A percentile compares a stretch with the other conserved stretches of the same genome.
Conservation (phyloP, 2,888 invertebrate genomes). For the Pseudococcus jackbeardsleyi region DNA sequence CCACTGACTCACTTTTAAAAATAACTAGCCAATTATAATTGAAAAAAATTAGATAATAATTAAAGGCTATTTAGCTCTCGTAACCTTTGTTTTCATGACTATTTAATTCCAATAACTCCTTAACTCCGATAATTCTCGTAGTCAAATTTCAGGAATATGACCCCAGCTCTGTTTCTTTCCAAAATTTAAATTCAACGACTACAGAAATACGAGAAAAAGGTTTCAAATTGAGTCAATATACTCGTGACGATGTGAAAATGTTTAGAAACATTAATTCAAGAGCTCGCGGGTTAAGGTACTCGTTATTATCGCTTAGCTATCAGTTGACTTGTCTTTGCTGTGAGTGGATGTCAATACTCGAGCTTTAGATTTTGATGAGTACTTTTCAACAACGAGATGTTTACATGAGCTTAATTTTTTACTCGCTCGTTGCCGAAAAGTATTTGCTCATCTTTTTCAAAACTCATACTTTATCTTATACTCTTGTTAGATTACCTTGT, state of each 20-base stretch:
- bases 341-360: conserved; percentile 34
- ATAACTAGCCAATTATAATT: too few species aligned
- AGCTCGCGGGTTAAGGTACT: conserved; percentile 35
- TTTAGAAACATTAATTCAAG: conserved; percentile 52
- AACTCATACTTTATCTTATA: too few species aligned
- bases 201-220: neutral
- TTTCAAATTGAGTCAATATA: conserved; percentile 7
- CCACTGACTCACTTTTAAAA: too few species aligned
- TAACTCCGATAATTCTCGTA: too few species aligned
- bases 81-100: too few species aligned
- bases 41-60: too few species aligned
- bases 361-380: conserved; percentile 8
- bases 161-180: too few species aligned
- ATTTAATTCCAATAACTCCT: too few species aligned
- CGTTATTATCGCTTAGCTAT: conserved; percentile 39
- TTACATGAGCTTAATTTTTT: conserved; percentile 45
- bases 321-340: neutral
- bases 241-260: conserved; percentile 12
- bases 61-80: too few species aligned
- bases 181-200: neutral
- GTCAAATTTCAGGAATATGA: too few species aligned
- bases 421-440: neutral
- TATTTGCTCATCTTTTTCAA: neutral
- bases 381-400: neutral
- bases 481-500: too few species aligned